These are phyloP conservation scores for Crocodylus rhombifer DNA, from an alignment of 2,797 vertebrate species.

Conservation along the genomic window DNA sequence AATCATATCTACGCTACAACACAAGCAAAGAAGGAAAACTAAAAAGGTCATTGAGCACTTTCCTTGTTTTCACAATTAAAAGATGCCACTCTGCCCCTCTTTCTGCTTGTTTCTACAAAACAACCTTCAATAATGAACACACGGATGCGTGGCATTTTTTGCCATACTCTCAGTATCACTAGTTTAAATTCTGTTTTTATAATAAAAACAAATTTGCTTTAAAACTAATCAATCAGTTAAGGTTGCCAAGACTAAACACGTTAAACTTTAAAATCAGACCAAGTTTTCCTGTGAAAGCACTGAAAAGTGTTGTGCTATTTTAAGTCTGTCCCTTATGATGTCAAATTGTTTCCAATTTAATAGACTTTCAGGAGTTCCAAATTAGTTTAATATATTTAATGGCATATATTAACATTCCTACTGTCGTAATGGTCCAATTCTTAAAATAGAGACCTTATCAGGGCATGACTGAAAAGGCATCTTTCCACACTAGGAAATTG, in stretches of 20 bases:
- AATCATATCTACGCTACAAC: not conserved
- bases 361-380: not conserved
- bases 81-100: too few species aligned
- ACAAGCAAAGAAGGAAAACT: not conserved
- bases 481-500: not conserved
- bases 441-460: not conserved
- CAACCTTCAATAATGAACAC: not conserved
- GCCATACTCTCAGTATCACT: not conserved
- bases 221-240: not conserved
- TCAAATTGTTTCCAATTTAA: slow-evolving; percentile 6
- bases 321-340: slow-evolving; percentile 4
- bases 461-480: not conserved
- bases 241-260: not conserved
- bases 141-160: not conserved
- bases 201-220: not conserved
- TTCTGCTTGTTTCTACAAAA: not conserved
- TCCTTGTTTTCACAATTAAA: not conserved
- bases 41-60: not conserved
- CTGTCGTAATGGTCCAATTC: not conserved
- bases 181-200: not conserved
- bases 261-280: slow-evolving; percentile 15
- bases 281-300: not conserved
- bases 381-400: not conserved
- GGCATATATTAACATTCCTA: not conserved
- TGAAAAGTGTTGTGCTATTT: slow-evolving; percentile 6